phyloP scores from a whole-genome alignment of 2,113 vertebrate genomes.

The Gavialis gangeticus region DNA sequence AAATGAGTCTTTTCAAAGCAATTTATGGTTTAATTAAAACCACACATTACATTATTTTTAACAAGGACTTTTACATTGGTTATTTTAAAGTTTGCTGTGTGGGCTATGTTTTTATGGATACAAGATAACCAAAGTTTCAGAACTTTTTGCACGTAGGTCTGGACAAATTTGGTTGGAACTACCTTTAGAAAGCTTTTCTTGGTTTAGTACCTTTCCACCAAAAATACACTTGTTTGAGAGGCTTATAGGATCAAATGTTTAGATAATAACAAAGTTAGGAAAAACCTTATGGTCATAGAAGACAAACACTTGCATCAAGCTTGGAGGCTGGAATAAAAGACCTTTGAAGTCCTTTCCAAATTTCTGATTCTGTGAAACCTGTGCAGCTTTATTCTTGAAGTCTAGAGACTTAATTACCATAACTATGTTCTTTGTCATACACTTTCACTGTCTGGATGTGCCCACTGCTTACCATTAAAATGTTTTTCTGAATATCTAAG shows the following conservation, averaged over 20 bases:
- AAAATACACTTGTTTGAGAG: slow-evolving; percentile 36
- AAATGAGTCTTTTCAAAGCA: background rate
- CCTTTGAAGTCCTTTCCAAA: too few relatives aligned
- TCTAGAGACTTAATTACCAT: background rate
- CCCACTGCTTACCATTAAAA: background rate
- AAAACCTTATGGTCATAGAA: background rate
- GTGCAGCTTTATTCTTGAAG: background rate
- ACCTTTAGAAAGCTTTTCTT: background rate
- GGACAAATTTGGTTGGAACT: slow-evolving; percentile 24
- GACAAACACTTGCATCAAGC: background rate
- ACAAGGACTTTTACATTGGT: background rate
- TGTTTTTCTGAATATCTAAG: background rate
- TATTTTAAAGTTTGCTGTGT: background rate
- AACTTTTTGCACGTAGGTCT: background rate
- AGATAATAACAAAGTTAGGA: background rate
- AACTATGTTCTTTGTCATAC: background rate
- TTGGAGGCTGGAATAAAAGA: background rate
- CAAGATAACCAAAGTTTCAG: background rate
- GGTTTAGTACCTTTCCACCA: slow-evolving; percentile 75
- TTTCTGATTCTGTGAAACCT: too few relatives aligned
- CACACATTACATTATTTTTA: background rate
- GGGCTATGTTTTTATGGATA: background rate
- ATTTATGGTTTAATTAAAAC: background rate
- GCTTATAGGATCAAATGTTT: background rate
- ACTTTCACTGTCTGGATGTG: background rate